Percentiles rank a stretch among this genome's conserved stretches.
Conservation (phyloP, 2,797 vertebrate genomes). For the Sarcophilus harrisii region DNA sequence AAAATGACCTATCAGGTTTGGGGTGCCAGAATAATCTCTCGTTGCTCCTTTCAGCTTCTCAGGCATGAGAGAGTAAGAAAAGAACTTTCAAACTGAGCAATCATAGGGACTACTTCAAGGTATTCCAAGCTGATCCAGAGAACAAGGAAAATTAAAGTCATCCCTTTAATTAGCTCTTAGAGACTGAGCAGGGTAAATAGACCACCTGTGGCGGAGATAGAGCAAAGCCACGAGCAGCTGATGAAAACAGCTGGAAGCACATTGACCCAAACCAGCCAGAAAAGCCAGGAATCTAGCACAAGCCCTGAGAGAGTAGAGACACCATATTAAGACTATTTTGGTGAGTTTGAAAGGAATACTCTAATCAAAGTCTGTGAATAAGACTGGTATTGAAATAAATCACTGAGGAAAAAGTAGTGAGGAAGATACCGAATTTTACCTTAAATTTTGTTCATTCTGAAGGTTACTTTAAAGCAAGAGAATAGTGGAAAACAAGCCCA, state of each 20-base stretch:
- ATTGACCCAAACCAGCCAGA: conserved; percentile 7
- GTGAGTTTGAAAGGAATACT: neutral
- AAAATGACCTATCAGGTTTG: neutral
- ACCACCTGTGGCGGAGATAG: neutral
- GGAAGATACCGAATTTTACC: conserved; percentile 1
- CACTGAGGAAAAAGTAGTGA: neutral
- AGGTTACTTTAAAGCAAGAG: neutral
- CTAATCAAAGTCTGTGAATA: neutral
- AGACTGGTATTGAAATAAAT: neutral
- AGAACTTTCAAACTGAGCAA: neutral
- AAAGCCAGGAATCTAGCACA: conserved; percentile 4
- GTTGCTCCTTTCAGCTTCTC: neutral
- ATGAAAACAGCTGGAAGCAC: neutral
- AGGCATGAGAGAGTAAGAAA: neutral
- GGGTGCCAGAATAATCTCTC: neutral
- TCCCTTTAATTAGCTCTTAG: neutral
- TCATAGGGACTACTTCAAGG: neutral
- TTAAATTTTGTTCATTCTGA: conserved; percentile 8
- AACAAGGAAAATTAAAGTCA: neutral
- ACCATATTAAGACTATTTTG: neutral
- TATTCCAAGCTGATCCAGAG: neutral
- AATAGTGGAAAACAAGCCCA: neutral
- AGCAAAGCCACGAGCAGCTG: neutral
- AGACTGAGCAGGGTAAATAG: neutral
- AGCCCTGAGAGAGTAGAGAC: neutral